phyloP scores from a whole-genome alignment of 1,140 invertebrate genomes.

The Berghia stephanieae region DNA sequence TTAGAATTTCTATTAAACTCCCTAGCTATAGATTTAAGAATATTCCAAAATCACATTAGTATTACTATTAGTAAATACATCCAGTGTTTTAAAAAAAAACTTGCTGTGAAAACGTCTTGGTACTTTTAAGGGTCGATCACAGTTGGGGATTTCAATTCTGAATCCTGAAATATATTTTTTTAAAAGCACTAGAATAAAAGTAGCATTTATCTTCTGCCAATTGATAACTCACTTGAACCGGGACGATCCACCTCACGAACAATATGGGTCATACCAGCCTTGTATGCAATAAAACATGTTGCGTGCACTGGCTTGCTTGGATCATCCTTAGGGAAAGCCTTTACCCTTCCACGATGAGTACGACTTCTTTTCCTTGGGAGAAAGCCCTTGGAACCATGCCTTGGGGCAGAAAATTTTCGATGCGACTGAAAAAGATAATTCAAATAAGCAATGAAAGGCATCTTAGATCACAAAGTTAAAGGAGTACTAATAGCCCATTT shows the following conservation, averaged over 20 bases:
- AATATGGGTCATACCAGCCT: conserved; percentile 99
- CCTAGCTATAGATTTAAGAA: not conserved
- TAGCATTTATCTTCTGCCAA: not conserved
- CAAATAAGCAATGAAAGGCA: not conserved
- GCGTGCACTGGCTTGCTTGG: conserved; percentile 94
- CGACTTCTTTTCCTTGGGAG: conserved; percentile 96
- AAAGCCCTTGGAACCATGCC: conserved; percentile 99
- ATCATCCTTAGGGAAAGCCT: conserved; percentile 99
- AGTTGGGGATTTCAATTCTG: too few species aligned
- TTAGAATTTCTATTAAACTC: too few species aligned
- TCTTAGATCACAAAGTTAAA: not conserved
- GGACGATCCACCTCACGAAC: conserved; percentile 98
- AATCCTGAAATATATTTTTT: too few species aligned
- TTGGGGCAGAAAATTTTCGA: conserved; percentile 98
- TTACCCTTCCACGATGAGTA: conserved; percentile 97
- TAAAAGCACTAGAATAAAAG: too few species aligned
- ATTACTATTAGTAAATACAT: too few species aligned
- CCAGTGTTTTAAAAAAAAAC: too few species aligned
- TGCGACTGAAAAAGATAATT: conserved; percentile 84
- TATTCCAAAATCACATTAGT: too few species aligned
- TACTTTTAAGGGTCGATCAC: too few species aligned
- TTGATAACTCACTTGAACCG: conserved; percentile 90
- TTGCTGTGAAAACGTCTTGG: too few species aligned
- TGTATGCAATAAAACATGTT: conserved; percentile 97
- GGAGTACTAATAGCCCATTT: not conserved